These are phyloP conservation scores for Gopherus evgoodei DNA, from an alignment of 2,113 vertebrate genomes.

Conservation along the genomic window DNA sequence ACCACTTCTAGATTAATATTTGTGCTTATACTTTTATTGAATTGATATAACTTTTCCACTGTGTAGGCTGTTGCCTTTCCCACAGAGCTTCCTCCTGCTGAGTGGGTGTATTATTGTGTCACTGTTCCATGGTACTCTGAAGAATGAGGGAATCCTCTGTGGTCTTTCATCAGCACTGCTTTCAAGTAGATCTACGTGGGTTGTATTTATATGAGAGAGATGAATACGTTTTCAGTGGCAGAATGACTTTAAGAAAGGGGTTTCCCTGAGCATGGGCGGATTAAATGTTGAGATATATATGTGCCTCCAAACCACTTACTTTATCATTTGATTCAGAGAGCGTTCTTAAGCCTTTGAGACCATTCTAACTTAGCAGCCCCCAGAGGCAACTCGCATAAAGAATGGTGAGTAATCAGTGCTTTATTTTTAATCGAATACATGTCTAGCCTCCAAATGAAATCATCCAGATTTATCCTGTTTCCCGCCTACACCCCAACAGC, in stretches of 20 bases:
- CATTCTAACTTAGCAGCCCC: neutral
- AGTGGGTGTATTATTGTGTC: conserved; percentile 57
- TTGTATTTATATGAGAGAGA: conserved; percentile 64
- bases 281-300: conserved; percentile 74
- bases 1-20: conserved; percentile 59
- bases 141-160: conserved; percentile 82
- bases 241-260: conserved; percentile 74
- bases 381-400: neutral
- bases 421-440: conserved; percentile 35
- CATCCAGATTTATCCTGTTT: neutral
- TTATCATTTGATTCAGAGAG: conserved; percentile 73
- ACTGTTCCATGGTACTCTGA: conserved; percentile 68
- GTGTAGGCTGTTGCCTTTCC: conserved; percentile 67
- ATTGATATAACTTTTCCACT: conserved; percentile 77
- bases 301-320: conserved; percentile 71
- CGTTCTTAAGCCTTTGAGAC: neutral
- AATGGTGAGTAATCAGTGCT: conserved; percentile 72
- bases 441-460: neutral
- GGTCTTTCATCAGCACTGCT: conserved; percentile 69
- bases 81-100: conserved; percentile 41
- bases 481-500: neutral
- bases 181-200: conserved; percentile 73
- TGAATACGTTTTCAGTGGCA: conserved; percentile 59
- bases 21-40: conserved; percentile 44
- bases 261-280: conserved; percentile 78